phyloP scores from a whole-genome alignment of 1,140 invertebrate species.

The Bursaphelenchus mucronatus region DNA sequence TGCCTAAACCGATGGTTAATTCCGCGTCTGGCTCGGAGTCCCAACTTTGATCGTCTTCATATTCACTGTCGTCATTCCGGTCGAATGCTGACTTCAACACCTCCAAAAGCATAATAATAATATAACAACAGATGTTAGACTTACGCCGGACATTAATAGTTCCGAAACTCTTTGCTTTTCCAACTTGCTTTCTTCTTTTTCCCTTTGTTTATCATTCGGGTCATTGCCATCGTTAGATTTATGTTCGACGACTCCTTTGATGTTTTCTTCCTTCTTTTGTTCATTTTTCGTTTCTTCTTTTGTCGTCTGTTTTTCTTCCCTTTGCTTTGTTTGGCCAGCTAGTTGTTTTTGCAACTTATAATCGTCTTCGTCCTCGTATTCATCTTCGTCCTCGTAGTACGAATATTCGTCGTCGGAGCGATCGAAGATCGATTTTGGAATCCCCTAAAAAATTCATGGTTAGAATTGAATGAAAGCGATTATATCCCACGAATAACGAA shows the following conservation, averaged over 20 bases:
- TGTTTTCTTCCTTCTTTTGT: neutral
- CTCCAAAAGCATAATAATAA: neutral
- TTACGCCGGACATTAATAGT: neutral
- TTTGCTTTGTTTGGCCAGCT: neutral
- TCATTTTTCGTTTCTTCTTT: slow-evolving; percentile 7
- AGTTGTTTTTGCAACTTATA: too few species aligned
- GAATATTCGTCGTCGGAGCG: too few species aligned
- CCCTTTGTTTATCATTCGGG: neutral
- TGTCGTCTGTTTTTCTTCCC: slow-evolving; percentile 13
- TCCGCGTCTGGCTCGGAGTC: too few species aligned
- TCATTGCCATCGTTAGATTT: neutral
- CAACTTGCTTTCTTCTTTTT: neutral
- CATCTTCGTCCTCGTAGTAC: too few species aligned
- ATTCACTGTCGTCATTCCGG: too few species aligned
- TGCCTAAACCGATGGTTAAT: too few species aligned
- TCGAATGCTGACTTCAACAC: neutral
- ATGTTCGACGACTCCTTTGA: neutral
- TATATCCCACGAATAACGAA: too few species aligned
- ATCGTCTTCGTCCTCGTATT: too few species aligned
- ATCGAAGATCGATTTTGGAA: too few species aligned
- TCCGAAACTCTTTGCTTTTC: neutral
- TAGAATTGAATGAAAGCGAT: too few species aligned
- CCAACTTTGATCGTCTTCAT: too few species aligned
- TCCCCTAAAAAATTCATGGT: too few species aligned
- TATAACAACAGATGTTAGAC: neutral